Percentiles rank a stretch among this genome's conserved stretches.
Evolutionary conservation across 2,888 invertebrate genomes (phyloP).

Genomic region (Gandaritis pyraliata): DNA sequence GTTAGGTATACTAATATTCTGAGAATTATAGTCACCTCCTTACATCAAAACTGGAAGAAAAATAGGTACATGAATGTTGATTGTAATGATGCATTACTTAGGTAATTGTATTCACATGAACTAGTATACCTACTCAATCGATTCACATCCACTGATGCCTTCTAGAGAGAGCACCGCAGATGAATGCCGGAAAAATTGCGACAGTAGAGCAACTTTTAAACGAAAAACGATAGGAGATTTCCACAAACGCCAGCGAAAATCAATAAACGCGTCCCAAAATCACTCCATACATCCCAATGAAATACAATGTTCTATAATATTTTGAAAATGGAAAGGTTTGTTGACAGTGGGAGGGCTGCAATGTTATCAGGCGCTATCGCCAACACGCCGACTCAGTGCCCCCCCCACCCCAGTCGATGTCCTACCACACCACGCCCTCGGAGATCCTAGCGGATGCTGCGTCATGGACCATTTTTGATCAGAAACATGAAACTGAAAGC

Average conservation of each 20-base stretch:
- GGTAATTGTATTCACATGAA: too few species aligned
- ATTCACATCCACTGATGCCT: slow-evolving; percentile 32
- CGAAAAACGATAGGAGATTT: slow-evolving; percentile 45
- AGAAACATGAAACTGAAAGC: slow-evolving; percentile 15
- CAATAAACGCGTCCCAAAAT: slow-evolving; percentile 70
- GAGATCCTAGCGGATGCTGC: slow-evolving; percentile 63
- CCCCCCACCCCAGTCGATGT: slow-evolving; percentile 59
- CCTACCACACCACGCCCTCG: slow-evolving; percentile 73
- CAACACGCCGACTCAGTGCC: slow-evolving; percentile 67
- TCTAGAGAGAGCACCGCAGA: slow-evolving; percentile 46
- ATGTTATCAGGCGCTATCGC: slow-evolving; percentile 75
- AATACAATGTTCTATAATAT: slow-evolving; percentile 19
- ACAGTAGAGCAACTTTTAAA: slow-evolving; percentile 52
- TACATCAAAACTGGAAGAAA: too few species aligned
- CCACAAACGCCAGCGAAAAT: slow-evolving; percentile 64
- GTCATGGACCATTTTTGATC: slow-evolving; percentile 55
- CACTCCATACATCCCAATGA: slow-evolving; percentile 29
- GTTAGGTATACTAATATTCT: too few species aligned
- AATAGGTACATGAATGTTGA: too few species aligned
- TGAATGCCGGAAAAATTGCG: slow-evolving; percentile 67
- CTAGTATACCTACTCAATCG: slow-evolving; percentile 15
- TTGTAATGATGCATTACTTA: too few species aligned
- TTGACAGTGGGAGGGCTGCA: slow-evolving; percentile 75
- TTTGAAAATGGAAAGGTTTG: slow-evolving; percentile 66
- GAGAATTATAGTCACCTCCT: background rate